These are phyloP conservation scores for Chaetorhynchus papuensis DNA, from an alignment of 2,113 vertebrate genomes.

Conservation along the genomic window DNA sequence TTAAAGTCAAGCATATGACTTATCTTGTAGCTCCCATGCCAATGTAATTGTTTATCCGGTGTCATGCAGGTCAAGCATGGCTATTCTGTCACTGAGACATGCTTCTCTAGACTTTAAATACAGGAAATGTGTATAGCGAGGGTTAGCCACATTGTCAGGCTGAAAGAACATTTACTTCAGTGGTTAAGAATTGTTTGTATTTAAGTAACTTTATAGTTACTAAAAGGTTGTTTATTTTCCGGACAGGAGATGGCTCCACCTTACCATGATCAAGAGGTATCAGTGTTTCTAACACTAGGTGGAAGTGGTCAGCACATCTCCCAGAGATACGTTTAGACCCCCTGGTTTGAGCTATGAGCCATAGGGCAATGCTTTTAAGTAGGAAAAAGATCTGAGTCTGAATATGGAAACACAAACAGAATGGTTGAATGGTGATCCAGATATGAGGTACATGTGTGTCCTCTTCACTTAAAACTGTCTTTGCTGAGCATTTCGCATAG, in stretches of 20 bases:
- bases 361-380: neutral
- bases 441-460: neutral
- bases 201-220: neutral
- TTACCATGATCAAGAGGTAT: constrained; percentile 11
- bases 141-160: neutral
- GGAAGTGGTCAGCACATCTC: neutral
- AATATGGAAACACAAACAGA: neutral
- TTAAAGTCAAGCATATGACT: neutral
- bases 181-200: neutral
- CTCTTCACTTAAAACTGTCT: neutral
- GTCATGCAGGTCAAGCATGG: neutral
- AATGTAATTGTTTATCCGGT: neutral
- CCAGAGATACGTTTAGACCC: neutral
- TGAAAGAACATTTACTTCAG: neutral
- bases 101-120: neutral
- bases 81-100: neutral
- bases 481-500: neutral
- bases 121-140: neutral
- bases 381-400: neutral
- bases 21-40: neutral
- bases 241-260: constrained; percentile 62
- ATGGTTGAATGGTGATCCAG: neutral
- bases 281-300: neutral
- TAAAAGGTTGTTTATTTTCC: constrained; percentile 5
- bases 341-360: neutral